Base-by-base conservation (phyloP, 2,797 vertebrate species). In the Prunella strophiata region DNA sequence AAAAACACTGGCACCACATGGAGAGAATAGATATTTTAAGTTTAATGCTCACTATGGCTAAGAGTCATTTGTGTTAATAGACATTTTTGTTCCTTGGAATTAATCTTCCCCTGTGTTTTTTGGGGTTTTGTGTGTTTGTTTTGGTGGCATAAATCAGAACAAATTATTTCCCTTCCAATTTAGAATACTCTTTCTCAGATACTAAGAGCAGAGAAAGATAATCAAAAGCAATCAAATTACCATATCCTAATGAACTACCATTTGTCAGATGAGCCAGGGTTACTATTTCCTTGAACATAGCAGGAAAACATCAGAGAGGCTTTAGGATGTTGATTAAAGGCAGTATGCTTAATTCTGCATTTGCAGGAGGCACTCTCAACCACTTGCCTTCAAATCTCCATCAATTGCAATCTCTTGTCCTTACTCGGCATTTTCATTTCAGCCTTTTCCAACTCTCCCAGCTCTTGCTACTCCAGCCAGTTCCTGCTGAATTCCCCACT, bases 141-240 rank as follows among this genome's bases (percentile, higher is more conserved):
- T 45, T 68, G 4, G 38, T 74, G 40, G 45, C 36, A 70, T 77
- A 93, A 94, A 88, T 94, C 89, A 81, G 47, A 84, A 93, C 3
- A 5, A 66, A 78, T 89, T 75, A 36, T 86, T 96, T 94, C 40
- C 61, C 54, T 81, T 48, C 74, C 25, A 17, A 84, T 81, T 89
- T 61, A 91, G 76, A 90, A 74, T 32, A 52, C 14, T 77, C 45
- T 73, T 88, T 78, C 75, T 91, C 65, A 61, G 32, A 83, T 45
- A 77, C 65, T 80, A 68, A 83, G 61, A 90, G 42, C 11, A 34
- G 29, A 88, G 89, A 92, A 83, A 80, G 58, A 77, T 63, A 86
- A 81, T 61, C 48, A 78, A 52, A 93, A 86, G 57, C 76, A 90
- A 88, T 72, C 5, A 7, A 86, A 95, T 95, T 96, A 90, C 76